Base-by-base conservation (phyloP, 2,797 vertebrate species). In the Anisognathus igniventris region DNA sequence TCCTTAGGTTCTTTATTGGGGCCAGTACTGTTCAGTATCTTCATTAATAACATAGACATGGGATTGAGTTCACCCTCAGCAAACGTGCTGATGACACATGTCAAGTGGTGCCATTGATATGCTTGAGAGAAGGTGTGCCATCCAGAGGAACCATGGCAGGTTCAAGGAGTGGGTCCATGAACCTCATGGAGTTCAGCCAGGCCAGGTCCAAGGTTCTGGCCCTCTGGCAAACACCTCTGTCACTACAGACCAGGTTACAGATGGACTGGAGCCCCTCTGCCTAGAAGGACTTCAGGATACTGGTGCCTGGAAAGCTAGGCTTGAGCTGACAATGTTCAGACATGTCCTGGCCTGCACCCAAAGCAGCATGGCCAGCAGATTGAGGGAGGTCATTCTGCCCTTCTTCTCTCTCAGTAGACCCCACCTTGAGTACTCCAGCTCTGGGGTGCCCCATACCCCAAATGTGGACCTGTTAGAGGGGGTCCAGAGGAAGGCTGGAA, bases 71-170 rank as follows among this genome's bases (percentile, higher is more conserved):
- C 28, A 51, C 12, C 14, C 17, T 57, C 72, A 35, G 47, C 30
- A 62, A 35, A 25, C 54, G 18, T 58, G 30, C 42, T 66, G 68
- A 10, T 67, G 64, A 17, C 28, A 37, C 8, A 2, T 28, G 27
- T 44, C 31, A 21, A n/a, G 22, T 44, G 39, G 24, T 74, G 44
- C 24, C 0, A 0, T 25, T 66, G 50, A 15, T n/a, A 13, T 0
- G 0, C 20, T 24, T 16, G 51, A 70, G 61, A 39, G 64, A 66
- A 16, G 19, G 27, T 12, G 6, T 58, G 56, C 24, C 13, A 27
- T 42, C 51, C 56, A 62, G 44, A n/a, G 44, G 51, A n/a, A 22
- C 39, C 21, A 11, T 10, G 24, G 15, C 9, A n/a, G 7, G 6
- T 35, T 57, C 13, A 9, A 60, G 54, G 30, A 50, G n/a, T 37